A percentile compares a stretch with the other conserved stretches of the same genome.
These are phyloP conservation scores for Tauraco erythrolophus DNA, from an alignment of 2,113 vertebrate species.

Conservation along the genomic window DNA sequence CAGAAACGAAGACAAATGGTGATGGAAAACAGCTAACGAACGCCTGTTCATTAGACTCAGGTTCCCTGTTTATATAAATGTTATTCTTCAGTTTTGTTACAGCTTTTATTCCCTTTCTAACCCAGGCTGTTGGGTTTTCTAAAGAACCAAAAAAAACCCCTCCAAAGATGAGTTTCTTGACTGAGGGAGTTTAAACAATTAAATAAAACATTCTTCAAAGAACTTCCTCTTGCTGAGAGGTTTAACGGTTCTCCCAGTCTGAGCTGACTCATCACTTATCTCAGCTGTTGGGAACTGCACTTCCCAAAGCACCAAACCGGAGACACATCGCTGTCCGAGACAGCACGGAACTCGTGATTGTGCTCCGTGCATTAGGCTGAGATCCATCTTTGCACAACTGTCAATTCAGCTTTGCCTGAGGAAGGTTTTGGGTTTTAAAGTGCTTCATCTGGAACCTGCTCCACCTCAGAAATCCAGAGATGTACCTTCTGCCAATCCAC, in stretches of 20 bases:
- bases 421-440: background rate
- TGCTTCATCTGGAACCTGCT: background rate
- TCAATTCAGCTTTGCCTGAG: background rate
- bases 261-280: background rate
- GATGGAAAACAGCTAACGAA: background rate
- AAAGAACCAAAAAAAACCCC: background rate
- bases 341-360: fast-evolving
- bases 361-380: background rate
- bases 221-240: background rate
- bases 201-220: background rate
- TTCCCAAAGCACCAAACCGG: background rate
- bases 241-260: background rate
- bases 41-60: fast-evolving
- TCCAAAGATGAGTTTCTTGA: background rate
- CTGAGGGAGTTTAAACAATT: background rate
- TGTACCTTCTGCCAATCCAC: background rate
- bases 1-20: background rate
- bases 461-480: background rate
- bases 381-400: background rate
- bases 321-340: fast-evolving
- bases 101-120: background rate
- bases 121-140: background rate
- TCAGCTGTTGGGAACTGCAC: background rate
- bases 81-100: background rate
- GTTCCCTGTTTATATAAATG: background rate